Conservation (phyloP, 2,113 vertebrate genomes). For the Sinocyclocheilus anshuiensis region DNA sequence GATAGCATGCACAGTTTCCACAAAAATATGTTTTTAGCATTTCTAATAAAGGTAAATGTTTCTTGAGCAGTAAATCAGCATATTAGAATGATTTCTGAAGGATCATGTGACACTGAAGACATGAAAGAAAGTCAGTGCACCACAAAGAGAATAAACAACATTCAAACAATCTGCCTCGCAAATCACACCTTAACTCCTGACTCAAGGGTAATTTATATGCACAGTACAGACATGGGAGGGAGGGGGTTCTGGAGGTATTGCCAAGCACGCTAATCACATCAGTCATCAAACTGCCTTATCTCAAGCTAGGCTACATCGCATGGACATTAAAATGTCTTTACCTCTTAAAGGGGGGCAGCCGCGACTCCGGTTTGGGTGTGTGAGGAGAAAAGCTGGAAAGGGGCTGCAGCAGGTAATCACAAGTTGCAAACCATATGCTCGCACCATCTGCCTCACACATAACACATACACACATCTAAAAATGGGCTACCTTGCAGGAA, state of each 20-base stretch:
- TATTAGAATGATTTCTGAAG: too few relatives aligned
- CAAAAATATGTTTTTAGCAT: too few relatives aligned
- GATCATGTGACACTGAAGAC: too few relatives aligned
- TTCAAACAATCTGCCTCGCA: constrained; percentile 37
- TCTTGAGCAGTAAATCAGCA: too few relatives aligned
- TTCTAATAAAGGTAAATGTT: too few relatives aligned
- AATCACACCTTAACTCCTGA: constrained; percentile 41
- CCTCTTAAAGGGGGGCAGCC: constrained; percentile 59
- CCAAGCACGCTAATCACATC: constrained; percentile 46
- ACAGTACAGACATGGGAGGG: not conserved
- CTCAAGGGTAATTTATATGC: constrained; percentile 43
- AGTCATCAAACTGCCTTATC: constrained; percentile 50
- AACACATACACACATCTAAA: constrained; percentile 48
- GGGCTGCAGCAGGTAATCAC: constrained; percentile 65
- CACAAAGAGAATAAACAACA: constrained; percentile 41
- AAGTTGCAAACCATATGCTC: constrained; percentile 75
- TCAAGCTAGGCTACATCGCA: constrained; percentile 55
- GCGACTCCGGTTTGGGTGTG: constrained; percentile 48
- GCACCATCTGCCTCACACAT: constrained; percentile 70
- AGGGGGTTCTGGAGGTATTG: not conserved
- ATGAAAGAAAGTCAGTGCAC: constrained; percentile 9
- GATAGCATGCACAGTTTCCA: too few relatives aligned
- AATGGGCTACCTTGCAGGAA: constrained; percentile 47
- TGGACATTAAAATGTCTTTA: constrained; percentile 60
- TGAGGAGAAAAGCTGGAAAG: constrained; percentile 59